phyloP scores from a whole-genome alignment of 2,113 vertebrate species.

The Plestiodon gilberti region DNA sequence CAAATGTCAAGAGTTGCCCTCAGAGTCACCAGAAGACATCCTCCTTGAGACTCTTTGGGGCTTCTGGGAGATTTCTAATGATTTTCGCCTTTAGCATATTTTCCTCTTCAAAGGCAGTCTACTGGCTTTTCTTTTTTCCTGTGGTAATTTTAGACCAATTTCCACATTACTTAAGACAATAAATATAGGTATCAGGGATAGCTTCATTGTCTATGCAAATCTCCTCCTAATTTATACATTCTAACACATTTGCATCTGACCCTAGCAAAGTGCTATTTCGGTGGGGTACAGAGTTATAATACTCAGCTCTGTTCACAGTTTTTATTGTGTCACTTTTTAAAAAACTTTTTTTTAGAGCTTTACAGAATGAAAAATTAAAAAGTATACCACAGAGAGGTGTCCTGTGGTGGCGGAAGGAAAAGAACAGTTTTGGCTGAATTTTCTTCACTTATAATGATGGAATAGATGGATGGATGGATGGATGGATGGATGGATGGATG shows the following conservation, averaged over 20 bases:
- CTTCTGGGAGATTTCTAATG: neutral
- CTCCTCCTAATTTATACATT: neutral
- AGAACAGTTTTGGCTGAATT: neutral
- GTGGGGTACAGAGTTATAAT: neutral
- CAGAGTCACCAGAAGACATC: conserved; percentile 27
- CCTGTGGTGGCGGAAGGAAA: neutral
- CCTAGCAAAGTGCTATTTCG: neutral
- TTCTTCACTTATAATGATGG: conserved; percentile 10
- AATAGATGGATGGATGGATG: too few species aligned
- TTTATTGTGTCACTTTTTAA: conserved; percentile 1
- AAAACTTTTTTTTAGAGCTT: neutral
- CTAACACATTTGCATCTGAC: neutral
- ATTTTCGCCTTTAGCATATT: conserved; percentile 1
- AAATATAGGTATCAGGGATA: neutral
- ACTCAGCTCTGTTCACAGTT: neutral
- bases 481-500: too few species aligned
- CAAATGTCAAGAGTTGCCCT: conserved; percentile 23
- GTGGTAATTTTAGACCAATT: neutral
- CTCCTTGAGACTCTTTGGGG: neutral
- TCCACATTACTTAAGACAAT: neutral
- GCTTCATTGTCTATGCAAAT: conserved; percentile 23
- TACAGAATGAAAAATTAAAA: conserved; percentile 7
- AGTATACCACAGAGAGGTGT: neutral
- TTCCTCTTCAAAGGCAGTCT: conserved; percentile 13
- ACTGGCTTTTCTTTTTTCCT: neutral